A percentile compares a stretch with the other conserved stretches of the same genome.
phyloP scores from a whole-genome alignment of 2,113 vertebrate species.

The Puma concolor region DNA sequence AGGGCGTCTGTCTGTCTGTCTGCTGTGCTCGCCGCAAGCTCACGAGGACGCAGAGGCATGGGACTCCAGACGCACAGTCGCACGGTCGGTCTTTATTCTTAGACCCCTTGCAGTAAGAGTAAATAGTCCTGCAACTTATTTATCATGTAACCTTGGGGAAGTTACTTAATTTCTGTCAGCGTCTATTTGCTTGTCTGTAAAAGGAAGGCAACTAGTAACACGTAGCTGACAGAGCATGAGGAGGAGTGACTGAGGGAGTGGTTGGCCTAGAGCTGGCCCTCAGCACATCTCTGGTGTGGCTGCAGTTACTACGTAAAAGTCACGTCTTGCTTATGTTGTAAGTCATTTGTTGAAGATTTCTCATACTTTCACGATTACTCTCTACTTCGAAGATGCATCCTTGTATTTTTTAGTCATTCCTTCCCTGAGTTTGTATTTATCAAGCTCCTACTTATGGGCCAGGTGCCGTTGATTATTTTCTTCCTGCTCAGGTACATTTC shows the following conservation, averaged over 20 bases:
- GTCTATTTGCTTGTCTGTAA: not conserved
- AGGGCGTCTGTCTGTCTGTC: not conserved
- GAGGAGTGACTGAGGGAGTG: not conserved
- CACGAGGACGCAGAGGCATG: no score
- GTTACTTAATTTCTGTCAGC: not conserved
- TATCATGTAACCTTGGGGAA: not conserved
- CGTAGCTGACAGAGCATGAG: fast-evolving
- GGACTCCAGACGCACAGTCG: not conserved
- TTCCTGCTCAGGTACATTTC: not conserved
- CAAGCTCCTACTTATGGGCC: fast-evolving
- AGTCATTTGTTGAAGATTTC: not conserved
- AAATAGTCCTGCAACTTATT: not conserved
- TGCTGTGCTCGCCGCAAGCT: not conserved
- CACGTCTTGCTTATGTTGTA: not conserved
- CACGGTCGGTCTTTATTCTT: not conserved
- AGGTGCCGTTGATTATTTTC: not conserved
- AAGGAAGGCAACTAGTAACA: not conserved
- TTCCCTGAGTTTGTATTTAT: not conserved
- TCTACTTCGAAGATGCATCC: not conserved
- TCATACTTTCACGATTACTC: no score
- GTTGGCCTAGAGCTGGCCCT: not conserved
- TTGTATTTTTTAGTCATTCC: not conserved
- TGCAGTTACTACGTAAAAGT: fast-evolving
- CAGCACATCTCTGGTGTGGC: fast-evolving
- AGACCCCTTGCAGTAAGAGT: not conserved